Percentiles rank a stretch among this genome's conserved stretches.
These are phyloP conservation scores for Geotrupes spiniger DNA, from an alignment of 2,888 invertebrate species.

Conservation along the genomic window DNA sequence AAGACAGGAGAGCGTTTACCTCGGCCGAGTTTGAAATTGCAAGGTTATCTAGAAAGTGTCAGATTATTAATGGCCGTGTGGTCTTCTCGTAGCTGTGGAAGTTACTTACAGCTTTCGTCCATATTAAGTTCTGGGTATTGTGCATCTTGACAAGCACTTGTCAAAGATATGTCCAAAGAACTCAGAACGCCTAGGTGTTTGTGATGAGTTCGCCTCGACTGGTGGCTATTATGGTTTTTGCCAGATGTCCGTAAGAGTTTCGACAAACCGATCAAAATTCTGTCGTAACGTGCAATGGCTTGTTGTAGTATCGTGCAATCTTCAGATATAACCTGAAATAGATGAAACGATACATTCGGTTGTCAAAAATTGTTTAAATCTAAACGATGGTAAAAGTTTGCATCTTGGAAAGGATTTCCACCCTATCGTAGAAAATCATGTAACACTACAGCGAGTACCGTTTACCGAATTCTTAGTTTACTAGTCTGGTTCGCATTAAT, in stretches of 20 bases:
- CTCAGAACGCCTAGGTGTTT: slow-evolving; percentile 49
- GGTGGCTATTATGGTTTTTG: slow-evolving; percentile 9
- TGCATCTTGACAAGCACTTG: slow-evolving; percentile 57
- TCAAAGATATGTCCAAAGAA: slow-evolving; percentile 57
- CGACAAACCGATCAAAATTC: slow-evolving; percentile 43
- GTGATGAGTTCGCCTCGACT: too few relatives aligned
- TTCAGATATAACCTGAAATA: slow-evolving; percentile 46
- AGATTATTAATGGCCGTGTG: not conserved
- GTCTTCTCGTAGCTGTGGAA: slow-evolving; percentile 2
- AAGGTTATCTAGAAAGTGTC: slow-evolving; percentile 33
- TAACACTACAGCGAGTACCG: too few relatives aligned
- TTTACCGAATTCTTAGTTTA: too few relatives aligned
- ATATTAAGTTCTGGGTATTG: slow-evolving; percentile 64
- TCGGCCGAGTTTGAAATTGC: slow-evolving; percentile 25
- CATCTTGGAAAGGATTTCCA: too few relatives aligned
- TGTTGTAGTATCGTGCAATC: slow-evolving; percentile 58
- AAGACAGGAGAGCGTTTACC: slow-evolving; percentile 27
- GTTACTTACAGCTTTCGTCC: slow-evolving; percentile 72
- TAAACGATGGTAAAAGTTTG: too few relatives aligned
- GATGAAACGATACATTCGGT: slow-evolving; percentile 29
- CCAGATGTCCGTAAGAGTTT: slow-evolving; percentile 7
- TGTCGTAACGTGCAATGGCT: slow-evolving; percentile 56
- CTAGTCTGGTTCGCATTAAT: too few relatives aligned
- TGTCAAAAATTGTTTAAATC: too few relatives aligned
- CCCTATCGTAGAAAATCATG: too few relatives aligned